Conservation (phyloP, 2,888 invertebrate genomes). For the Drosophila koepferae region DNA sequence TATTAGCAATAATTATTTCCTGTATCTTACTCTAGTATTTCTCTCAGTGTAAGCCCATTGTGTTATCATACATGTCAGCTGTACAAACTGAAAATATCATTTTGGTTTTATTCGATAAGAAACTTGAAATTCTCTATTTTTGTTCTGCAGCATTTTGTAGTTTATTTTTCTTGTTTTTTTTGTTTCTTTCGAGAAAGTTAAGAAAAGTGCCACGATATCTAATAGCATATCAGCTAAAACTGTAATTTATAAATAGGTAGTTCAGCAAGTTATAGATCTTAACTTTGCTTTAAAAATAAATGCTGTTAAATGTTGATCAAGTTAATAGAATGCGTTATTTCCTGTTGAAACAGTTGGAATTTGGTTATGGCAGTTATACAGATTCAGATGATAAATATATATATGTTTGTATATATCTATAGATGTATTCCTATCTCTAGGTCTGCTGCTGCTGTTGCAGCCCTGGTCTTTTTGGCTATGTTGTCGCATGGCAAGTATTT, state of each 20-base stretch:
- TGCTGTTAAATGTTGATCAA: background rate
- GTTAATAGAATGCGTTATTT: background rate
- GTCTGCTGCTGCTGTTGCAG: conserved; percentile 26
- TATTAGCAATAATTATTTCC: background rate
- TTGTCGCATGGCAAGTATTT: conserved; percentile 81
- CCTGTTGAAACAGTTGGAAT: conserved; percentile 19
- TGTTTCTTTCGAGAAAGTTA: conserved; percentile 8
- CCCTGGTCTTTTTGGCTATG: conserved; percentile 66
- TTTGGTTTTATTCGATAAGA: conserved; percentile 61
- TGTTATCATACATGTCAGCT: conserved; percentile 66
- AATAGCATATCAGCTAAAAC: conserved; percentile 16
- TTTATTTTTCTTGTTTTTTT: background rate
- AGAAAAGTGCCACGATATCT: background rate
- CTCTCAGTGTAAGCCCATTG: conserved; percentile 19
- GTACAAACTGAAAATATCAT: conserved; percentile 69
- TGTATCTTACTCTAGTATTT: background rate
- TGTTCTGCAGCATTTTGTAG: conserved; percentile 15
- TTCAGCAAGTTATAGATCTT: background rate
- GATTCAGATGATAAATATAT: background rate
- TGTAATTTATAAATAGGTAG: conserved; percentile 17
- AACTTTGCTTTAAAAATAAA: background rate
- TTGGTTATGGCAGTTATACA: background rate
- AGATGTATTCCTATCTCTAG: background rate
- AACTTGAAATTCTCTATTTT: conserved; percentile 17
- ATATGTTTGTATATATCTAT: background rate